phyloP scores from a whole-genome alignment of 2,113 vertebrate genomes.

The Psilopogon haemacephalus region DNA sequence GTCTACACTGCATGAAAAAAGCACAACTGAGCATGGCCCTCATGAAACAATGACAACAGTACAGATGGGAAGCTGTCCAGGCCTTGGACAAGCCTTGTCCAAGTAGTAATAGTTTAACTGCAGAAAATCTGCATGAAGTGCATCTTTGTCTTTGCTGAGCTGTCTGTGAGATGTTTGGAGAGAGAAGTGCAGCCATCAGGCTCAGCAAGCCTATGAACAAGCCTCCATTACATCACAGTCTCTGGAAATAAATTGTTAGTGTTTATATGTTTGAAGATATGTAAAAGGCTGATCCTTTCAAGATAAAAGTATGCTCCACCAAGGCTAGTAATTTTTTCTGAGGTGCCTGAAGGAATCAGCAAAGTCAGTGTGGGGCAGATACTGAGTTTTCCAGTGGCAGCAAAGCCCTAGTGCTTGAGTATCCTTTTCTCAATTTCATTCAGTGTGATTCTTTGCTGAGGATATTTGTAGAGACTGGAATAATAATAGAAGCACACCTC shows the following conservation, averaged over 20 bases:
- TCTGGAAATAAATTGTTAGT: not conserved
- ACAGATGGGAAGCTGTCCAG: conserved; percentile 10
- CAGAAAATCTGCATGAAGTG: not conserved
- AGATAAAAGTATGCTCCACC: not conserved
- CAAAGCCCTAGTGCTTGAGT: not conserved
- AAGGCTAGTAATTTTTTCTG: not conserved
- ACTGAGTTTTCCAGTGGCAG: not conserved
- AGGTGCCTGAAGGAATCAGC: not conserved
- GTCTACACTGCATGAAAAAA: not conserved
- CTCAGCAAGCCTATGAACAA: not conserved
- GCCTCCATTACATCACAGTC: not conserved
- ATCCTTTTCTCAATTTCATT: not conserved
- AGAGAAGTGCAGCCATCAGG: not conserved
- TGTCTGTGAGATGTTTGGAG: not conserved
- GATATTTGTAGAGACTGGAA: not conserved
- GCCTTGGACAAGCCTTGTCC: not conserved
- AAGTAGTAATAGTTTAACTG: not conserved
- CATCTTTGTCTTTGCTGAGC: not conserved
- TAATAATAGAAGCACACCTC: not conserved
- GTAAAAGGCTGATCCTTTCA: not conserved
- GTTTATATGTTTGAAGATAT: not conserved
- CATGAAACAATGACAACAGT: not conserved
- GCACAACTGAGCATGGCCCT: not conserved
- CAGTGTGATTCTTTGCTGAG: not conserved
- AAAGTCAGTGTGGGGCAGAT: not conserved